Evolutionary conservation across 2,888 invertebrate genomes (phyloP).

Genomic region (Hypomecis punctinalis): DNA sequence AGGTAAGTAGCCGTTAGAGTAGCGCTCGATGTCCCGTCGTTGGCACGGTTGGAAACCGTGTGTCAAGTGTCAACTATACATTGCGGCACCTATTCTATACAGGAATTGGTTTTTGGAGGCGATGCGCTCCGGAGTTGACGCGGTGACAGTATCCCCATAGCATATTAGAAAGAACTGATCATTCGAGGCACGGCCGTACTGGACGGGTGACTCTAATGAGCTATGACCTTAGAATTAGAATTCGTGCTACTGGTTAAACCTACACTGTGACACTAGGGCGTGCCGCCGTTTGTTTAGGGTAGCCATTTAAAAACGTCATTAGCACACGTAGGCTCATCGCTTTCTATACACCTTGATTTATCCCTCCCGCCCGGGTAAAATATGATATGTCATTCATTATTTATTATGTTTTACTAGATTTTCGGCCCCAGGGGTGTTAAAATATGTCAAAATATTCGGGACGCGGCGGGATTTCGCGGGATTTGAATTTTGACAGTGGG

Average conservation of each 20-base stretch:
- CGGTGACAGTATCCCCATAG: no score
- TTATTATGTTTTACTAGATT: conserved; percentile 47
- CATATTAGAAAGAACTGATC: no score
- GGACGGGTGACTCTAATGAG: no score
- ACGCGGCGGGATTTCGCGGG: conserved; percentile 14
- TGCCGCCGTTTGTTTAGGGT: conserved; percentile 45
- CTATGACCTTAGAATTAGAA: neutral
- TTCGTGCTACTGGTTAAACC: neutral
- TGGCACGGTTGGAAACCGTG: no score
- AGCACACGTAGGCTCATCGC: conserved; percentile 49
- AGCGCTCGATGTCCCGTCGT: no score
- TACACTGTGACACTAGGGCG: conserved; percentile 28
- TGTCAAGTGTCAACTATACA: no score
- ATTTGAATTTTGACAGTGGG: conserved; percentile 15
- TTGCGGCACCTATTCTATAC: no score
- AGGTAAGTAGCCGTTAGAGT: no score
- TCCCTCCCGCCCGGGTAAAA: conserved; percentile 47
- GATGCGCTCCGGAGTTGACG: no score
- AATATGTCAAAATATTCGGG: conserved; percentile 32
- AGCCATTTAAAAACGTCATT: conserved; percentile 62
- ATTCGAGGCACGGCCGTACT: no score
- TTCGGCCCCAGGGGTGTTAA: conserved; percentile 31
- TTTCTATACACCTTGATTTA: conserved; percentile 53
- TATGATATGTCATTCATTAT: conserved; percentile 55
- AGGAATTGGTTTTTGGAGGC: no score